Percentiles rank a stretch among this genome's conserved stretches.
These are phyloP conservation scores for Zeuzera pyrina DNA, from an alignment of 2,888 invertebrate genomes.

Conservation along the genomic window DNA sequence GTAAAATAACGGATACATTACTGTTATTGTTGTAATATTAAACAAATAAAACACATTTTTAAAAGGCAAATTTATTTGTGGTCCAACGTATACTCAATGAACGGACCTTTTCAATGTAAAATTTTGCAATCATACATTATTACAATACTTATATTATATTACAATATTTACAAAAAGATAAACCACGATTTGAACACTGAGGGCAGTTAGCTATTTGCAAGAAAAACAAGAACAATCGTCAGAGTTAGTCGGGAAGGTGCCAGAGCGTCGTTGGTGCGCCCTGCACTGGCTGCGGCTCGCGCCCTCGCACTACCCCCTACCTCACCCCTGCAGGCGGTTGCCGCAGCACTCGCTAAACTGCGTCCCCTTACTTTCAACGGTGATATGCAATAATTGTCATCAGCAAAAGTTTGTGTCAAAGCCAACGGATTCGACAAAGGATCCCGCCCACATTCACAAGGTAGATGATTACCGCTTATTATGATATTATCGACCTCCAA, in stretches of 20 bases:
- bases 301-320: constrained; percentile 49
- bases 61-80: constrained; percentile 71
- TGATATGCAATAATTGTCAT: constrained; percentile 88
- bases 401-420: constrained; percentile 76
- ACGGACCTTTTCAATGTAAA: constrained; percentile 71
- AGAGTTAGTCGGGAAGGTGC: constrained; percentile 34
- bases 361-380: constrained; percentile 87
- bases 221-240: constrained; percentile 42
- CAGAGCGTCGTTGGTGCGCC: constrained; percentile 24
- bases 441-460: constrained; percentile 89
- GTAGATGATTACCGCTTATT: constrained; percentile 86
- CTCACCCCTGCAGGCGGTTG: constrained; percentile 53
- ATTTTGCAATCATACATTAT: constrained; percentile 60
- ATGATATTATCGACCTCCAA: constrained; percentile 80
- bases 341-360: constrained; percentile 74
- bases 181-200: constrained; percentile 58
- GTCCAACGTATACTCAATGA: constrained; percentile 71
- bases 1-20: no score
- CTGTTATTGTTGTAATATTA: no score
- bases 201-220: constrained; percentile 54
- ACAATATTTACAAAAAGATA: constrained; percentile 65
- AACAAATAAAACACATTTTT: constrained; percentile 29
- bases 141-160: constrained; percentile 52
- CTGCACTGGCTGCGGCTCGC: constrained; percentile 37
- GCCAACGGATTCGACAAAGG: constrained; percentile 84